Evolutionary conservation across 2,797 vertebrate species (phyloP), one percentile per base, ranked within the genome.

Genomic region (Neostethus bicornis): DNA sequence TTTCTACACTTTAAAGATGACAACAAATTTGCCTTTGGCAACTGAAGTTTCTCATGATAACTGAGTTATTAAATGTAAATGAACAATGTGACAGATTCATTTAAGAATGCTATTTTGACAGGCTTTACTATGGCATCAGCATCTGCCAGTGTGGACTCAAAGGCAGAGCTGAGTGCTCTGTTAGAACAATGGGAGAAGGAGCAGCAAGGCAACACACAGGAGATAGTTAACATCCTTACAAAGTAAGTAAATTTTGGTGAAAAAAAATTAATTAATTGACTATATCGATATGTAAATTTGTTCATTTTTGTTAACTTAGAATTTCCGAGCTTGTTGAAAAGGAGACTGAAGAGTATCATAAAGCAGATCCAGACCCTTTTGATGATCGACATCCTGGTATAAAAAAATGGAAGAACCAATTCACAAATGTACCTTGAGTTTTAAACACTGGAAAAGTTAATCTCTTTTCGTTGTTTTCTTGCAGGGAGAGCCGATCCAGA

Each of bases 271-370:
- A n/a, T n/a, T n/a, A n/a, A n/a, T n/a, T n/a, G n/a, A n/a, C n/a
- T n/a, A n/a, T n/a, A n/a, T n/a, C n/a, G n/a, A n/a, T n/a, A n/a
- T n/a, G n/a, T n/a, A 19, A 62, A 66, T 41, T 0, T 47, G 4
- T 51, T 62, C 1, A 28, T 75, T 12, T 1, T 42, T n/a, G 64
- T 2, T 79, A 23, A 34, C 53, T 77, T 89, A 99, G 97, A 79
- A 99, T 98, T 87, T 99, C 97, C 0, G 97, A 99, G 82, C 92
- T 98, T 65, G 97, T 99, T 71, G 97, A 99, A 81, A 95, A 96
- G 57, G 97, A 99, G 85, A 98, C 97, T 7, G 97, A 99, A 66
- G 96, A 97, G 70, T 99, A 99, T 69, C 97, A 97, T 80, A 99
- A 99, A 83, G 96, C 95, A 0, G 97, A 99, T 81, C 97, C 97